A percentile compares a stretch with the other conserved stretches of the same genome.
These are phyloP conservation scores for Crax fasciolata DNA, from an alignment of 2,797 vertebrate genomes.

Conservation along the genomic window DNA sequence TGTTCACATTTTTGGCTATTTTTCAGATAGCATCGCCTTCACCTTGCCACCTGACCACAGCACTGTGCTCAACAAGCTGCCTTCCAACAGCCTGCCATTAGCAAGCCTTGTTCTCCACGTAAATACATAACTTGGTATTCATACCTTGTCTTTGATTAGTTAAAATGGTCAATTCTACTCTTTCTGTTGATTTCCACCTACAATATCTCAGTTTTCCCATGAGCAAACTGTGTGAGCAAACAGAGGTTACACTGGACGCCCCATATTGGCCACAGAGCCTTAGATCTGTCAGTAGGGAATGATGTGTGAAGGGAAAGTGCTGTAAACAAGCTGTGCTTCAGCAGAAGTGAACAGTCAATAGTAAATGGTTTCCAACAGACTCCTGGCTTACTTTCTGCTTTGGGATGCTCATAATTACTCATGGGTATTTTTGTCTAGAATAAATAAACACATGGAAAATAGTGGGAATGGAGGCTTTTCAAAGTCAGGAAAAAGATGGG, in stretches of 20 bases:
- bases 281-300: not conserved
- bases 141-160: not conserved
- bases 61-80: not conserved
- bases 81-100: not conserved
- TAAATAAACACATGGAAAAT: conserved; percentile 40
- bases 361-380: conserved; percentile 21
- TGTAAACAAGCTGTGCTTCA: not conserved
- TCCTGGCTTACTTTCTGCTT: conserved; percentile 34
- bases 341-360: conserved; percentile 26
- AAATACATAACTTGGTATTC: not conserved
- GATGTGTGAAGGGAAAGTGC: not conserved
- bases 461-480: conserved; percentile 30
- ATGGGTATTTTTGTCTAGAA: not conserved
- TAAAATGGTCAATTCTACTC: not conserved
- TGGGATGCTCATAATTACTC: conserved; percentile 19
- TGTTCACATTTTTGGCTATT: not conserved
- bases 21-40: fast-evolving
- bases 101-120: fast-evolving
- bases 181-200: not conserved
- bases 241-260: not conserved
- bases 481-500: conserved; percentile 23
- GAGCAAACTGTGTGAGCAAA: not conserved
- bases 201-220: not conserved
- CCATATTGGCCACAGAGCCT: not conserved
- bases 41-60: not conserved